Base-by-base conservation (phyloP, 2,797 vertebrate genomes). In the Gymnoscopelus microlampas region DNA sequence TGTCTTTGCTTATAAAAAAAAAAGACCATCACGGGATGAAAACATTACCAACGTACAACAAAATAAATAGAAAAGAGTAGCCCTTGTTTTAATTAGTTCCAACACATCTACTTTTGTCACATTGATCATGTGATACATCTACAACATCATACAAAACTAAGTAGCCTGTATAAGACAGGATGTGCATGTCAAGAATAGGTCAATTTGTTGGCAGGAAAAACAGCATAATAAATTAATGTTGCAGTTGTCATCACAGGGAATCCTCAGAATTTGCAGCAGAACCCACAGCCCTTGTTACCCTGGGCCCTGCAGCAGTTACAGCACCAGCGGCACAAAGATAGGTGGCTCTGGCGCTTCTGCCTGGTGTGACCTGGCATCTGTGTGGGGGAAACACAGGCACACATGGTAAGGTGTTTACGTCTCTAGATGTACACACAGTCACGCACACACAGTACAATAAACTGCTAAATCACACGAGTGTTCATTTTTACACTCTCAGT, bases 241-340 rank as follows among this genome's bases (percentile, higher is more conserved):
- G 15, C 14, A 56, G 35, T 23, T 1, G 58, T 24, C 15, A 39
- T 39, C 39, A 39, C 47, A 2, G 0, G n/a, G 19, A 70, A 54
- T 68, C 77, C 13, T 91, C 83, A 96, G 23, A 89, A 92, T 54
- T 0, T 90, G 87, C 95, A 96, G 90, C 96, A 97, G 6, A 63
- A 56, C 0, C 95, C 94, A 2, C 95, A 96, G 14, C 56, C 82
- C 19, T 76, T 79, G 26, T 29, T 29, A 4, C 26, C 6, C 24
- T 89, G 76, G 0, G 0, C 0, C 29, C 0, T 73, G 60, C 96
- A 96, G 90, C 96, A 96, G 0, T 84, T 82, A 26, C 94, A 95
- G 88, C 96, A 96, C 60, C 60, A 93, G 3, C 53, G 14, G 78
- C 96, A 96, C 84, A 95, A 0, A 48, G 94, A 89, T 19, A 97